phyloP scores from a whole-genome alignment of 2,797 vertebrate genomes.

The Neopelma chrysocephalum region DNA sequence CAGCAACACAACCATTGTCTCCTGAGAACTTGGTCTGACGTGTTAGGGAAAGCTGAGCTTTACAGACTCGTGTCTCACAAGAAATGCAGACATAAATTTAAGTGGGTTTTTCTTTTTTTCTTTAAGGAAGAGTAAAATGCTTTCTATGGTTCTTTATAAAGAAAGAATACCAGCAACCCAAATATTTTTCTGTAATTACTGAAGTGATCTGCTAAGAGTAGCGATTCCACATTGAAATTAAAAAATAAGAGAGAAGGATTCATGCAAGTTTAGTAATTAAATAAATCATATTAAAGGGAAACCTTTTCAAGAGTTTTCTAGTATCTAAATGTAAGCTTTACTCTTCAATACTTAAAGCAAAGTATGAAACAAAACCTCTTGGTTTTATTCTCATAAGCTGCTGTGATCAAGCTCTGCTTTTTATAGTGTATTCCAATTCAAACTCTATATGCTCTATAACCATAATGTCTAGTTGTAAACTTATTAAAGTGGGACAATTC shows the following conservation, averaged over 20 bases:
- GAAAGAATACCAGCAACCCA: not conserved
- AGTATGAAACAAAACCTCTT: not conserved
- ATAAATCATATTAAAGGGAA: not conserved
- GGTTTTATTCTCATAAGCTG: not conserved
- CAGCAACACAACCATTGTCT: not conserved
- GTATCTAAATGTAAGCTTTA: not conserved
- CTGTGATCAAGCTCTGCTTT: not conserved
- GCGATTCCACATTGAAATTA: not conserved
- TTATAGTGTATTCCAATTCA: not conserved
- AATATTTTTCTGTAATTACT: constrained; percentile 25
- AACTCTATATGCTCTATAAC: not conserved
- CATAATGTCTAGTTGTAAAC: not conserved
- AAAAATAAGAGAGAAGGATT: not conserved
- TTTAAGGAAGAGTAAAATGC: not conserved
- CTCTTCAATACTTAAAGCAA: not conserved
- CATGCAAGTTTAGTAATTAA: not conserved
- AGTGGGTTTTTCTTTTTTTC: not conserved
- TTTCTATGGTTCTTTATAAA: not conserved
- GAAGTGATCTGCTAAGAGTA: not conserved
- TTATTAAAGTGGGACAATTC: not conserved
- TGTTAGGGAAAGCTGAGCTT: not conserved
- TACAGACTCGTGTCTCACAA: not conserved
- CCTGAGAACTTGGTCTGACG: not conserved
- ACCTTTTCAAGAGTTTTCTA: not conserved
- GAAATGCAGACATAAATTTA: not conserved